These are phyloP conservation scores for Peromyscus nudipes DNA, from an alignment of 2,797 vertebrate genomes.

Conservation along the genomic window DNA sequence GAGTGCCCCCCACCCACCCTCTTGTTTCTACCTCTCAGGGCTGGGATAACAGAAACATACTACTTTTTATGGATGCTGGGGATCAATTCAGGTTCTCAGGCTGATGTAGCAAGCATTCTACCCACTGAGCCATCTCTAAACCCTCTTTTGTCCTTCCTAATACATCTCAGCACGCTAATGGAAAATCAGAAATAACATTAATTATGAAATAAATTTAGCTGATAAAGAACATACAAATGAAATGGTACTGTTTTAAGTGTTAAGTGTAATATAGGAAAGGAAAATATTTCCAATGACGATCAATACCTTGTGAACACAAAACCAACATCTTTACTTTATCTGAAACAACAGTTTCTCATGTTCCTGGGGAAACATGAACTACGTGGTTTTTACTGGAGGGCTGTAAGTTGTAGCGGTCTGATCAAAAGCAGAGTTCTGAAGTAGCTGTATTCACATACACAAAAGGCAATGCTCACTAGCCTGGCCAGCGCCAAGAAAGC, in stretches of 20 bases:
- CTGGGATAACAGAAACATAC: neutral
- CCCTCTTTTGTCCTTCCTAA: neutral
- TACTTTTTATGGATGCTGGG: neutral
- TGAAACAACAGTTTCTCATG: slow-evolving; percentile 20
- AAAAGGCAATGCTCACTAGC: neutral
- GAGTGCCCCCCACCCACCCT: neutral
- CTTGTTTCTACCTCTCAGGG: neutral
- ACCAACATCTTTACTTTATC: neutral
- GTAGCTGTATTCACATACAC: neutral
- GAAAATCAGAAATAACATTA: neutral
- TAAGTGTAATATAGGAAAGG: neutral
- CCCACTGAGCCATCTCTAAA: neutral
- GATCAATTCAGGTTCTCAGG: neutral
- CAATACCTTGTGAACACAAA: neutral
- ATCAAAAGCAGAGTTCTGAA: neutral
- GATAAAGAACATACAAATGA: neutral
- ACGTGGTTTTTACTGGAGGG: neutral
- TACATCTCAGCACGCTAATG: slow-evolving; percentile 16
- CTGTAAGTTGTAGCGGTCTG: neutral
- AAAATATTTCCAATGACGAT: neutral
- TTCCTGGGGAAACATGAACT: neutral
- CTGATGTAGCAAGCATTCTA: neutral
- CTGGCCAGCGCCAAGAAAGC: neutral
- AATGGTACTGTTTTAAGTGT: neutral
- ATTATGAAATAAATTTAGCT: slow-evolving; percentile 12